Evolutionary conservation across 2,888 invertebrate genomes (phyloP).

Genomic region (Caradrina clavipalpis): DNA sequence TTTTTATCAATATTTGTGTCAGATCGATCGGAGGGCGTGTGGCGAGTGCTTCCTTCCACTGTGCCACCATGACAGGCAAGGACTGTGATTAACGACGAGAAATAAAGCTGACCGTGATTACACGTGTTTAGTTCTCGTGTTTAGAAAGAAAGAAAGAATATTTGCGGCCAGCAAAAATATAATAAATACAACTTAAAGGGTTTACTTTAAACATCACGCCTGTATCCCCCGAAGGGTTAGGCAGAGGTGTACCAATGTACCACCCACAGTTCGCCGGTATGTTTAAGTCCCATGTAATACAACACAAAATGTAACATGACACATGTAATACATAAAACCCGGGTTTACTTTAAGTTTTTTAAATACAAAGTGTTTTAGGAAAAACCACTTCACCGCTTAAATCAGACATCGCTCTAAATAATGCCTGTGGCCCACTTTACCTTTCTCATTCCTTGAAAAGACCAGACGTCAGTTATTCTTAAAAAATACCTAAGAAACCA

Average conservation of each 20-base stretch:
- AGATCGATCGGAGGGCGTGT: constrained; percentile 47
- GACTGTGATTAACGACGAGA: constrained; percentile 37
- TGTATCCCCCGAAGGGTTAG: no score
- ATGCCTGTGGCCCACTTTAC: background rate
- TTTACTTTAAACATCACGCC: no score
- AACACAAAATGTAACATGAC: no score
- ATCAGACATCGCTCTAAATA: background rate
- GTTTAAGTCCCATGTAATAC: no score
- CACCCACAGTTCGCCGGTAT: no score
- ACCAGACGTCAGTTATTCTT: background rate
- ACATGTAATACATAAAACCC: no score
- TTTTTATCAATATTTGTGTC: constrained; percentile 57
- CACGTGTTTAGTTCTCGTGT: background rate
- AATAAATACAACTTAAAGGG: no score
- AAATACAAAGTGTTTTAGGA: background rate
- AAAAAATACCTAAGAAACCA: background rate
- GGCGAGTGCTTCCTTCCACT: constrained; percentile 11
- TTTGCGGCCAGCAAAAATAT: no score
- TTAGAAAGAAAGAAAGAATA: background rate
- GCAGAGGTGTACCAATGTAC: no score
- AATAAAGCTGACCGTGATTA: constrained; percentile 22
- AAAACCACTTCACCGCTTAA: no score
- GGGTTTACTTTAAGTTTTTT: background rate
- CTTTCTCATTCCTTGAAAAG: background rate
- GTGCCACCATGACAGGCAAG: constrained; percentile 4